Evolutionary conservation across 2,113 vertebrate species (phyloP).

Genomic region (Cairina moschata): DNA sequence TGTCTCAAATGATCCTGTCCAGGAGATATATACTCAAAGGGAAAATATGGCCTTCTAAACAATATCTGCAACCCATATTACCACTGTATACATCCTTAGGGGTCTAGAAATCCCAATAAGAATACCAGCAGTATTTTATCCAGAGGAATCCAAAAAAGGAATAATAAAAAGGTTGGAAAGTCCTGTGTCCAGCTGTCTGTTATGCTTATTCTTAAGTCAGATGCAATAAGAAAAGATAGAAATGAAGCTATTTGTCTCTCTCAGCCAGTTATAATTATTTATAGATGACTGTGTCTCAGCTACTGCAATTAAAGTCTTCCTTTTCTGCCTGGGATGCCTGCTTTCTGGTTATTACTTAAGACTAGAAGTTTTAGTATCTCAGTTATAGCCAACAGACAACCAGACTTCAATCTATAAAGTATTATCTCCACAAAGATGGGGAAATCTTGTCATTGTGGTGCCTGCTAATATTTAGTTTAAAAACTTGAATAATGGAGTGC

Average conservation of each 20-base stretch:
- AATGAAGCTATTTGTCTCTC: not conserved
- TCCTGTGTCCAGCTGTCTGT: not conserved
- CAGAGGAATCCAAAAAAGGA: not conserved
- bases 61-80: not conserved
- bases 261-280: not conserved
- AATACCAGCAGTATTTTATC: not conserved
- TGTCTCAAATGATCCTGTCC: not conserved
- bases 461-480: not conserved
- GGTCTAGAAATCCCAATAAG: not conserved
- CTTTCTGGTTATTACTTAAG: not conserved
- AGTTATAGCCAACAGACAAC: not conserved
- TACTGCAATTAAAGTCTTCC: not conserved
- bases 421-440: not conserved
- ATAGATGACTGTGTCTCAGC: not conserved
- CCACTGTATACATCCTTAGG: not conserved
- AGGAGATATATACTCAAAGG: not conserved
- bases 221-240: not conserved
- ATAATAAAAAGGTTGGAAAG: not conserved
- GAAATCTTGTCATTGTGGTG: not conserved
- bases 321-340: not conserved
- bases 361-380: not conserved
- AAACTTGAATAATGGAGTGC: not conserved
- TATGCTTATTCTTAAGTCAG: not conserved
- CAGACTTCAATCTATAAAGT: not conserved
- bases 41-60: not conserved